A percentile compares a stretch with the other conserved stretches of the same genome.
Evolutionary conservation across 2,888 invertebrate genomes (phyloP).

Genomic region (Pachliopta kotzebuea): DNA sequence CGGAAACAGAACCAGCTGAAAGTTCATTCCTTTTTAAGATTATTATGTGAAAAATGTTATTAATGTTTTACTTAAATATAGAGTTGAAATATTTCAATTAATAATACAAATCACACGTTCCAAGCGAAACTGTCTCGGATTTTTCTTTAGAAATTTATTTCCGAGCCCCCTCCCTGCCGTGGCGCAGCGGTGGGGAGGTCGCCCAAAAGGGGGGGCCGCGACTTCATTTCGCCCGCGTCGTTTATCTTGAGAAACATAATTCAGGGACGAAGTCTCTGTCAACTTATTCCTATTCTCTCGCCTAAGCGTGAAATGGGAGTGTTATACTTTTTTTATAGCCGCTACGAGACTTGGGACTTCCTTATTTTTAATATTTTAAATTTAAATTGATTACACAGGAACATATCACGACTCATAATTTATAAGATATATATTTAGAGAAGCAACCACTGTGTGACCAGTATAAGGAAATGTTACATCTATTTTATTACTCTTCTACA

Average conservation of each 20-base stretch:
- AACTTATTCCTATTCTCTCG: constrained; percentile 81
- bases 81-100: constrained; percentile 63
- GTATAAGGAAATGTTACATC: constrained; percentile 3
- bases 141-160: constrained; percentile 79
- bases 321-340: constrained; percentile 54
- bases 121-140: constrained; percentile 72
- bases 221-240: constrained; percentile 87
- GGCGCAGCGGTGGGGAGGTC: constrained; percentile 43
- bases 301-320: constrained; percentile 76
- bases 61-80: background rate
- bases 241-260: constrained; percentile 86
- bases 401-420: constrained; percentile 2
- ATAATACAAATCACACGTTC: constrained; percentile 79
- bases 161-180: constrained; percentile 58
- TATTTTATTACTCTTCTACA: constrained; percentile 5
- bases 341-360: constrained; percentile 27
- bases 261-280: constrained; percentile 81
- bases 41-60: too few species aligned
- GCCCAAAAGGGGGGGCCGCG: constrained; percentile 66
- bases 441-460: constrained; percentile 8
- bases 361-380: constrained; percentile 27
- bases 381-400: constrained; percentile 22
- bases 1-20: background rate
- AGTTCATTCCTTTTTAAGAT: too few species aligned
- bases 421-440: constrained; percentile 32